These are phyloP conservation scores for Antigone vipio DNA, from an alignment of 2,113 vertebrate species.

Conservation along the genomic window DNA sequence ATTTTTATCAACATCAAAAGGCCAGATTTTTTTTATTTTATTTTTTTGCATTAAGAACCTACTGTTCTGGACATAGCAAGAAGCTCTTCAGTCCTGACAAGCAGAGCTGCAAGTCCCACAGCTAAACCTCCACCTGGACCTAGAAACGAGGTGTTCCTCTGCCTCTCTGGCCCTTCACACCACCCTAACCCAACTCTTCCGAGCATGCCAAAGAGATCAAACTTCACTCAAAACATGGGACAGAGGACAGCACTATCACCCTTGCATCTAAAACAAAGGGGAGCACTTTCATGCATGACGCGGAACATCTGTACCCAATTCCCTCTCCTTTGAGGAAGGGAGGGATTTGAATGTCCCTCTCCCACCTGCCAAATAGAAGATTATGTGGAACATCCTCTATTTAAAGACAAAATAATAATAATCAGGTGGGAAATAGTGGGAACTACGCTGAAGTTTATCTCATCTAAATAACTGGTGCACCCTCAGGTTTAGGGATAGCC, in stretches of 20 bases:
- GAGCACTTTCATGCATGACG: fast-evolving
- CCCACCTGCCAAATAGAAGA: background rate
- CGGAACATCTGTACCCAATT: background rate
- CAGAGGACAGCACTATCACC: background rate
- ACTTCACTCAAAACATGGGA: background rate
- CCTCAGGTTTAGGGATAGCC: background rate
- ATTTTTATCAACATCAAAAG: background rate
- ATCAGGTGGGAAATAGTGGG: background rate
- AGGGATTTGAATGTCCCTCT: background rate
- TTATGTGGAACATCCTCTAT: background rate
- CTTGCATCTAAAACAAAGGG: background rate
- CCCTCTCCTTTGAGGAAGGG: background rate
- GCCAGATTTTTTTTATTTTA: too few species aligned
- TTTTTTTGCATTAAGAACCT: background rate
- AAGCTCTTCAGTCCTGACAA: background rate
- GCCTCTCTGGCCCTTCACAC: background rate
- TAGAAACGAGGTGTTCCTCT: fast-evolving
- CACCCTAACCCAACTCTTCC: background rate
- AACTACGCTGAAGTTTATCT: background rate
- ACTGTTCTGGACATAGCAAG: background rate
- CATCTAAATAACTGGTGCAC: background rate
- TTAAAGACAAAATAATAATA: background rate
- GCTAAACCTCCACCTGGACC: background rate
- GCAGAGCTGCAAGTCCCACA: background rate
- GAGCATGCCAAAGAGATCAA: background rate